These are phyloP conservation scores for Phanerotoma sp. DNA, from an alignment of 2,888 invertebrate genomes.

Conservation along the genomic window DNA sequence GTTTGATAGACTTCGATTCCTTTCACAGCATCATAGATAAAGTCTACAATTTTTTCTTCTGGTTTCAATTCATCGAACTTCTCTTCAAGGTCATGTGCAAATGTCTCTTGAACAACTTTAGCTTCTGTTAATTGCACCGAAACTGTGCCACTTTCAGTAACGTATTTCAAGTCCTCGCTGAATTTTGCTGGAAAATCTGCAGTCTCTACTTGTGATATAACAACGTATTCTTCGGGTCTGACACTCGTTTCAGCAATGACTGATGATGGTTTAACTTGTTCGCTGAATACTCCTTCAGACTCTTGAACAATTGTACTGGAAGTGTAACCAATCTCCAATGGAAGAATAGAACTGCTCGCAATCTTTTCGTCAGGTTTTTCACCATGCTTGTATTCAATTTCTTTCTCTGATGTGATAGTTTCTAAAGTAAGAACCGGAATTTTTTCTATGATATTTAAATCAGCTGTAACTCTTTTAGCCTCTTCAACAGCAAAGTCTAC, in stretches of 20 bases:
- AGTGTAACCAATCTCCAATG: constrained; percentile 64
- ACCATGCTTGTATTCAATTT: constrained; percentile 59
- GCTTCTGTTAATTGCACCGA: constrained; percentile 66
- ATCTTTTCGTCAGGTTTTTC: constrained; percentile 52
- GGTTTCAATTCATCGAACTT: constrained; percentile 52
- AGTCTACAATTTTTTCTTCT: constrained; percentile 55
- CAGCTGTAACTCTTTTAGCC: constrained; percentile 61
- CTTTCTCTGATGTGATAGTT: constrained; percentile 65
- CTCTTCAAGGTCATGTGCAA: constrained; percentile 69
- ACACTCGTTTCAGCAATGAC: constrained; percentile 64
- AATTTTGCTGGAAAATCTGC: constrained; percentile 62
- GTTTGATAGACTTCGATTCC: constrained; percentile 66
- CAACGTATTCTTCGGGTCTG: constrained; percentile 63
- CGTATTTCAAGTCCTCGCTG: constrained; percentile 61
- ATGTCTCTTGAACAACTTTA: constrained; percentile 64
- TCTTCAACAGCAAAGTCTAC: constrained; percentile 60
- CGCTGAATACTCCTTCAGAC: constrained; percentile 63
- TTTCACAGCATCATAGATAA: constrained; percentile 63
- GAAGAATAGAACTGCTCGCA: constrained; percentile 57
- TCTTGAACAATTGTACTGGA: constrained; percentile 68
- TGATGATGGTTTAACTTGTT: constrained; percentile 59
- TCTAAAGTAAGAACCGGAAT: constrained; percentile 64
- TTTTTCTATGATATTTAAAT: constrained; percentile 64
- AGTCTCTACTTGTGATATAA: constrained; percentile 63
- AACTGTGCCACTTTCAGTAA: constrained; percentile 60